Evolutionary conservation across 2,113 vertebrate species (phyloP), one percentile per base, ranked within the genome.

Genomic region (Saccopteryx leptura): DNA sequence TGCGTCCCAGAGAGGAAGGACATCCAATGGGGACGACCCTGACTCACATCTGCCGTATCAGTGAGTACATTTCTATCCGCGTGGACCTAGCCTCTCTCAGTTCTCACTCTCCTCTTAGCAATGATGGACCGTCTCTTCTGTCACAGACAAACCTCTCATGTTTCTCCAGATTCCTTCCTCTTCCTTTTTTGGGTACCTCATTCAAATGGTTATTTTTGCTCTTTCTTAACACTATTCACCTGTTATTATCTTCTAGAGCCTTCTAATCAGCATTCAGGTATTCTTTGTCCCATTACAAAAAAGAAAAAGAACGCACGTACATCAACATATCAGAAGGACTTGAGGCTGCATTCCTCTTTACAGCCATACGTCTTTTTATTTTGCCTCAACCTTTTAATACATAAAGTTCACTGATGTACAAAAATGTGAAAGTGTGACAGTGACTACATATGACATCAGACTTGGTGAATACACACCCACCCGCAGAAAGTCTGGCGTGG

Each of bases 41-140:
- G 7, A 5, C 4, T 6, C 21, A 0, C 0, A 4, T 13, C 66
- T 82, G 24, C 60, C 8, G 0, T 3, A 0, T 39, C 31, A 5
- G 14, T 7, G n/a, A 78, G 19, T 26, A 4, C 23, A 1, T 17
- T 24, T 5, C 3, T 46, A 1, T 0, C 7, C 12, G 24, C 60
- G 39, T 39, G 39, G 39, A 1, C 9, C 15, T 72, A 0, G 23
- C 18, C 46, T 52, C n/a, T 56, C 19, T 54, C 23, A 54, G 2
- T 56, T 72, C 58, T 60, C 48, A 48, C 23, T 15, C 26, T 80
- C 79, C 11, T 23, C 4, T 23, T 65, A 39, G 26, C 7, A 33
- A 0, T 6, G 68, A 58, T 17, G 9, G 50, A 1, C 26, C 33
- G 21, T 58, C 12, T 12, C 21, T 83, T 52, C 65, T 90, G 74